Conservation (phyloP, 2,113 vertebrate genomes). For the Takifugu flavidus region DNA sequence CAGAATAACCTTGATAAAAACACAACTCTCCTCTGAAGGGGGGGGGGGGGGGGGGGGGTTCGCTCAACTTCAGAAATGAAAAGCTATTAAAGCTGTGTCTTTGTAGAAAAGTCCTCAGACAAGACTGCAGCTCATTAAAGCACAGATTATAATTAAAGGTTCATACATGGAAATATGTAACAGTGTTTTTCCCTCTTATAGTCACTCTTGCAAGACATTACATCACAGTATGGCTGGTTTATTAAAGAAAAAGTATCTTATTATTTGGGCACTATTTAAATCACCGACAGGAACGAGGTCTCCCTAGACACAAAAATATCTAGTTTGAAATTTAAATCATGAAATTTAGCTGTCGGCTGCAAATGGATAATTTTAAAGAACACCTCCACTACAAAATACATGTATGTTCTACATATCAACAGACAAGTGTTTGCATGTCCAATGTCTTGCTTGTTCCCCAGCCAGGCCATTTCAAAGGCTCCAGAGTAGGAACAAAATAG, state of each 20-base stretch:
- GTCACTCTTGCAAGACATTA: background rate
- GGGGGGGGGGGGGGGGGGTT: background rate
- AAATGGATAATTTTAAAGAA: no score
- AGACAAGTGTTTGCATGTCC: no score
- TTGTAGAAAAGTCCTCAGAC: slow-evolving; percentile 23
- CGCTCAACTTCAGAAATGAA: slow-evolving; percentile 15
- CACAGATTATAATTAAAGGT: slow-evolving; percentile 30
- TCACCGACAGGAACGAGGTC: no score
- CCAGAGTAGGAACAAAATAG: no score
- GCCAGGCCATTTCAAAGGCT: no score
- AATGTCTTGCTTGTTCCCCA: no score
- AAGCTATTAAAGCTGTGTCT: slow-evolving; percentile 42
- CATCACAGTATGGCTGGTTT: background rate
- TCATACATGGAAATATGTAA: slow-evolving; percentile 11
- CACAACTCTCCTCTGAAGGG: slow-evolving; percentile 27
- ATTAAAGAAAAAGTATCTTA: background rate
- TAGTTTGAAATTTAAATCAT: no score
- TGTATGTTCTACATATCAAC: no score
- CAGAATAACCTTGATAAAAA: slow-evolving; percentile 56
- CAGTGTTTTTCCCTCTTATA: background rate
- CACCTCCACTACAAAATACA: no score
- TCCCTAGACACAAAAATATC: no score
- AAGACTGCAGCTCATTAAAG: slow-evolving; percentile 16
- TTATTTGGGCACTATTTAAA: no score
- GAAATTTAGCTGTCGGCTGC: no score